Conservation (phyloP, 2,113 vertebrate genomes). For the Orcinus orca region DNA sequence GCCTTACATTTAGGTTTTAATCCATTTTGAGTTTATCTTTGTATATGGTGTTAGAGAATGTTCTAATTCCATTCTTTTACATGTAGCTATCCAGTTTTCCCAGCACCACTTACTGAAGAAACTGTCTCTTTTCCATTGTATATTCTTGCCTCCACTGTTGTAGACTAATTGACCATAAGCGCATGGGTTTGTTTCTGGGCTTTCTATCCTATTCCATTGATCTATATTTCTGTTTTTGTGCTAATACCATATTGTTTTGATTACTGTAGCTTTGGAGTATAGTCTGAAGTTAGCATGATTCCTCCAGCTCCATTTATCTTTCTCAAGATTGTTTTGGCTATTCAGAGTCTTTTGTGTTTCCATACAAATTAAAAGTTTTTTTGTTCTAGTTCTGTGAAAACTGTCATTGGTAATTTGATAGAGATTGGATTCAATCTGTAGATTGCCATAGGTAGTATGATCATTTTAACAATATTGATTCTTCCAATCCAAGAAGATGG, state of each 20-base stretch:
- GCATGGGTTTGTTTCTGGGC: neutral
- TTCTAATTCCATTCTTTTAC: neutral
- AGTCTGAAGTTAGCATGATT: neutral
- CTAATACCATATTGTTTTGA: neutral
- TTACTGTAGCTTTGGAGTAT: neutral
- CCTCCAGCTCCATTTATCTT: neutral
- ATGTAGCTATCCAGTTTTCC: neutral
- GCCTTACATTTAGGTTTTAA: neutral
- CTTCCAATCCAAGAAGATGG: neutral
- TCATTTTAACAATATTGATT: neutral
- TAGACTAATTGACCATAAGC: neutral
- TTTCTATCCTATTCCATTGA: neutral
- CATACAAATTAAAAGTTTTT: neutral
- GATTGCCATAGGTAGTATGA: neutral
- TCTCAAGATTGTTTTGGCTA: no score
- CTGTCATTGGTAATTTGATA: neutral
- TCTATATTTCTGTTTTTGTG: neutral
- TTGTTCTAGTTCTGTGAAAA: neutral
- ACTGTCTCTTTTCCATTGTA: neutral
- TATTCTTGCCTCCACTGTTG: neutral
- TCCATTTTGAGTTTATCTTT: neutral
- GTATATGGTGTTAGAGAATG: neutral
- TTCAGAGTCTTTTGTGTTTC: neutral
- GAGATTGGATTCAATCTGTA: neutral
- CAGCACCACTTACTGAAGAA: neutral